Evolutionary conservation across 2,888 invertebrate species (phyloP), one percentile per base, ranked within the genome.

Genomic region (Aspidiotus rigidus): DNA sequence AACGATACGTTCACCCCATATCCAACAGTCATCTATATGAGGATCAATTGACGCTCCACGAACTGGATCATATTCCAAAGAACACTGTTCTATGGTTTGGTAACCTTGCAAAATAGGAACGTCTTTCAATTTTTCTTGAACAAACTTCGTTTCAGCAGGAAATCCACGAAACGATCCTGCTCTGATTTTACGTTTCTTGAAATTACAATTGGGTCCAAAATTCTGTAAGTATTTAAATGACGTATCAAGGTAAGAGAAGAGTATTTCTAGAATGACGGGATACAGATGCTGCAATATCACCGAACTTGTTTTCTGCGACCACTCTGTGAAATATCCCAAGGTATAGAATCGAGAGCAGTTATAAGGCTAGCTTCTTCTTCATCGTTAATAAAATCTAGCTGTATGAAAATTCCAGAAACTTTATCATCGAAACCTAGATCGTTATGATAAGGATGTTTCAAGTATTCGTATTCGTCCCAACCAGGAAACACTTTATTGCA

Each of bases 21-120:
- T 85, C 99, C 99, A 99, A 77, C 92, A 93, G 76, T 99, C 99
- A 79, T 99, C 99, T 74, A 96, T 90, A 77, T 99, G 99, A 11
- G 96, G 93, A 79, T 98, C 98, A 73, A 99, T 99, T 1, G 92
- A 90, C 0, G 98, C 92, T 0, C 97, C 97, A 76, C 88, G 85
- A 71, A 79, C 79, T 0, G 90, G 88, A 73, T 88, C 85, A 79
- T 99, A 99, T 76, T 99, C 98, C 72, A 99, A 81, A 63, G 94
- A 91, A 78, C 99, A 99, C 77, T 98, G 75, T 64, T 75, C 75
- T 42, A 75, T 74, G 7, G 75, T 74, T 67, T 72, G 73, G 71
- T 71, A 75, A 67, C 72, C 70, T 64, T 72, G 70, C 62, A 75
- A 67, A 10, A 88, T 74, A 0, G 82, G 78, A 28, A 87, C 78